Evolutionary conservation across 1,140 invertebrate genomes (phyloP).

Genomic region (Hypsibius dujardini): DNA sequence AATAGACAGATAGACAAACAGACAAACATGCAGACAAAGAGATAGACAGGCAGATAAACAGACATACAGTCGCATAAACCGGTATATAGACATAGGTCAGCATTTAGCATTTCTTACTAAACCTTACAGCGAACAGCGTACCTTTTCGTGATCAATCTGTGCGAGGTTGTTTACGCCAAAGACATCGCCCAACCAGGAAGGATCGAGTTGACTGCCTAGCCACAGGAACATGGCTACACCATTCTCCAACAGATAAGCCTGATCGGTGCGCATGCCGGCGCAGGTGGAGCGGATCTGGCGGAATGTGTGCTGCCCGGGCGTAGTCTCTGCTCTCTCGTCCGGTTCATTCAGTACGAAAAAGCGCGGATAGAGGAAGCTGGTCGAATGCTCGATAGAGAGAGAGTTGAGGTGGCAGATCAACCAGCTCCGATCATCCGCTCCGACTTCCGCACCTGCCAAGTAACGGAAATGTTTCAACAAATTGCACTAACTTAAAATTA

Average conservation of each 20-base stretch:
- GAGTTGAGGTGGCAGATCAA: slow-evolving; percentile 15
- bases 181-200: slow-evolving; percentile 45
- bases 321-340: slow-evolving; percentile 25
- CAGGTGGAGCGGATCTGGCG: slow-evolving; percentile 57
- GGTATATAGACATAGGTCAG: no score
- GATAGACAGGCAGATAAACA: no score
- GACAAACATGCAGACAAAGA: no score
- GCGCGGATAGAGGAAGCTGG: slow-evolving; percentile 19
- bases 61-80: no score
- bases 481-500: no score
- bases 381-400: slow-evolving; percentile 18
- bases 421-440: slow-evolving; percentile 26
- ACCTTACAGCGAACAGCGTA: slow-evolving; percentile 25
- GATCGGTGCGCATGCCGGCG: slow-evolving; percentile 68
- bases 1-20: no score
- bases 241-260: slow-evolving; percentile 80
- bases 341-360: slow-evolving; percentile 19
- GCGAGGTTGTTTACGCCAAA: slow-evolving; percentile 64
- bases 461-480: neutral
- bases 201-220: slow-evolving; percentile 50
- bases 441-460: slow-evolving; percentile 25
- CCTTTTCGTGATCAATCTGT: slow-evolving; percentile 64
- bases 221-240: slow-evolving; percentile 87
- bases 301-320: slow-evolving; percentile 29
- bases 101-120: no score